Base-by-base conservation (phyloP, 2,888 invertebrate genomes). In the Drosophila sordidula region DNA sequence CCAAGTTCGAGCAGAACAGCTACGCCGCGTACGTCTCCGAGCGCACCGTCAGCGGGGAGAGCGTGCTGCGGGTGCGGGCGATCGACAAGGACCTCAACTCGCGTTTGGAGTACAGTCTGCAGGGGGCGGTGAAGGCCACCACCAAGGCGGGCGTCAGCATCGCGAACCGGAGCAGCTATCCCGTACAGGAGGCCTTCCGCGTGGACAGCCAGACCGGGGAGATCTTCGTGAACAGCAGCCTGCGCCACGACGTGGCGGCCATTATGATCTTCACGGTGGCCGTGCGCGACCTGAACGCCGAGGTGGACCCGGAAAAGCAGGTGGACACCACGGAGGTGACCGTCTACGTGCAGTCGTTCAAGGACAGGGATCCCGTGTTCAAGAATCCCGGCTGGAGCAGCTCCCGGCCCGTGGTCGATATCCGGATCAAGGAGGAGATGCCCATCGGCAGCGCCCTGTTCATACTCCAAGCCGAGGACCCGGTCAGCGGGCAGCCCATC, bases 281-380 rank as follows among this genome's bases (percentile, higher is more conserved):
- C 91, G 97, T 95, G 0, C 92, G 92, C 18, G 97, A 97, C 90
- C 70, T 94, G 3, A 96, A 96, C 82, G 97, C 96, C 0, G 94
- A 94, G 70, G 92, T 95, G 0, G 93, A 95, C 75, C 94, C 93
- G 51, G 94, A 95, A 2, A 92, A 93, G 1, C 96, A 96, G 90
- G 93, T 94, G 44, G 95, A 94, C 50, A 92, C 93, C 54, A 94
- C 94, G 0, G 96, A 96, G 84, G 95, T 96, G 6, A 96, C 96
- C 0, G 93, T 96, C 41, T 96, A 96, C 87, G 94, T 97, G 29
- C 96, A 96, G 89, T 96, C 96, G 0, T 95, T 95, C 88, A 95
- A 95, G 70, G 95, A 96, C 77, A 95, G 95, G 80, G 95, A 96
- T 91, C 96, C 97, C 0, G 94, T 95, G 32, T 96, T 97, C 76